Conservation (phyloP, 1,140 invertebrate species). For the Atta cephalotes region DNA sequence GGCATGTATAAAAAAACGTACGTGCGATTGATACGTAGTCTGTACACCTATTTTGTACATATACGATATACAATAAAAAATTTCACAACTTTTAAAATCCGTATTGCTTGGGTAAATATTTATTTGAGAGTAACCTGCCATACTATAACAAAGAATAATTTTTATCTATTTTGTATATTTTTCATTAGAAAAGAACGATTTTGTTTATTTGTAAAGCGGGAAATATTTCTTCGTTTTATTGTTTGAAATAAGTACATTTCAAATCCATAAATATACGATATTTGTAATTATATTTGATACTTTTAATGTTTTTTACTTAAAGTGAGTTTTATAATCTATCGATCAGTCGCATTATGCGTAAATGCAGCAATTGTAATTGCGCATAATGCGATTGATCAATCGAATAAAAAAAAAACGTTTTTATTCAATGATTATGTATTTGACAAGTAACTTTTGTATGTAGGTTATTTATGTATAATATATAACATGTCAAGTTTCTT, state of each 20-base stretch:
- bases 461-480: conserved; percentile 14
- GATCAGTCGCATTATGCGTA: too few relatives aligned
- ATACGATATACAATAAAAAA: conserved; percentile 85
- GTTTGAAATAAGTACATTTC: neutral
- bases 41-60: conserved; percentile 86
- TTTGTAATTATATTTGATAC: neutral
- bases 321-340: too few relatives aligned
- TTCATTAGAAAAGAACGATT: neutral
- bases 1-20: conserved; percentile 74
- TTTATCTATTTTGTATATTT: neutral
- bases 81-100: conserved; percentile 81
- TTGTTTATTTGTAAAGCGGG: neutral
- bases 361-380: too few relatives aligned
- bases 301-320: conserved; percentile 20
- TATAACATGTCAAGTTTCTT: neutral
- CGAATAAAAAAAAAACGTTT: too few relatives aligned
- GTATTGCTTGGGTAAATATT: conserved; percentile 68
- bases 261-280: neutral
- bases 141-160: neutral
- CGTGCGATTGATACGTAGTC: conserved; percentile 83
- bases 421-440: conserved; percentile 21
- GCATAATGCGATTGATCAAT: too few relatives aligned
- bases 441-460: conserved; percentile 28
- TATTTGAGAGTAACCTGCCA: conserved; percentile 36
- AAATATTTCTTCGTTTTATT: neutral